Percentiles rank a stretch among this genome's conserved stretches.
Evolutionary conservation across 2,113 vertebrate genomes (phyloP).

Genomic region (Microtus oregoni): DNA sequence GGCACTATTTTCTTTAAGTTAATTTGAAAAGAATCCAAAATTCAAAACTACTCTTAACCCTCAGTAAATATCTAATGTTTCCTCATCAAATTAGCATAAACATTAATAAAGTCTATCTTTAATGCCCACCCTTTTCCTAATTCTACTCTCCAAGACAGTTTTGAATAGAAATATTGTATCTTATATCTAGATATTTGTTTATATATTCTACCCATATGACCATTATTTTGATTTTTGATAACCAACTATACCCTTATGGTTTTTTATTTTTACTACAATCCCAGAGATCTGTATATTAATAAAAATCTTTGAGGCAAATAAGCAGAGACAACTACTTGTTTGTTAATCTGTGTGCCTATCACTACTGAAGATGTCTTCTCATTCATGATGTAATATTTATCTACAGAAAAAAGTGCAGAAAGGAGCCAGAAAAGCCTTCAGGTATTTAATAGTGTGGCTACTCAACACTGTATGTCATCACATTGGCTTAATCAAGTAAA

Average conservation of each 20-base stretch:
- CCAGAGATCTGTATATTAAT: background rate
- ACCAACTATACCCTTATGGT: background rate
- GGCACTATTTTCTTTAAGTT: background rate
- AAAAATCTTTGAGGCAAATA: conserved; percentile 45
- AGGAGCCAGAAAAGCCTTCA: background rate
- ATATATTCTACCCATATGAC: background rate
- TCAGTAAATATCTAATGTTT: conserved; percentile 11
- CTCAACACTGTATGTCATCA: background rate
- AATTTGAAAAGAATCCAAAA: background rate
- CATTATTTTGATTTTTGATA: background rate
- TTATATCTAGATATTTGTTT: background rate
- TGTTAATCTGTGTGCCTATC: background rate
- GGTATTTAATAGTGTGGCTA: background rate
- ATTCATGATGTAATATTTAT: background rate
- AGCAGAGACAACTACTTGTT: background rate
- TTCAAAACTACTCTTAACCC: background rate
- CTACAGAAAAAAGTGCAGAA: background rate
- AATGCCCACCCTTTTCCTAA: background rate
- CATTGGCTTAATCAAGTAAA: background rate
- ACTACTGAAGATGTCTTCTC: background rate
- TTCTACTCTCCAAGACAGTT: background rate
- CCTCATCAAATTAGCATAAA: background rate
- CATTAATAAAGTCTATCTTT: background rate
- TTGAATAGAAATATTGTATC: background rate
- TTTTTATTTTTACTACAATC: background rate